Percentiles rank a stretch among this genome's conserved stretches.
Conservation (phyloP, 2,888 invertebrate species). For the Junonia oenone region DNA sequence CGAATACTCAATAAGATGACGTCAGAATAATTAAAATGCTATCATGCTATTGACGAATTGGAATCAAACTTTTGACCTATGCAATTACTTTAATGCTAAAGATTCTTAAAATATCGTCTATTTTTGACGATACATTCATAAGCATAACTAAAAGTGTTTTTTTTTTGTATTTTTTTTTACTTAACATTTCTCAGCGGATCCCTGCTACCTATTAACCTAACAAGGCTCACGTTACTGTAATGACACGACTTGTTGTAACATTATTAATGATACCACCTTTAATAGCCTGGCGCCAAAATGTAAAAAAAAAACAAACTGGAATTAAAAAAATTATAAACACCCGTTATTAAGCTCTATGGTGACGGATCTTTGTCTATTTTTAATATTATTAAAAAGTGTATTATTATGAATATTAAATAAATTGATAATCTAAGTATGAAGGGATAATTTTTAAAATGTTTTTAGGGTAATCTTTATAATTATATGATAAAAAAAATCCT, state of each 20-base stretch:
- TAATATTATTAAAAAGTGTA: background rate
- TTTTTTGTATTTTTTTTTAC: too few relatives aligned
- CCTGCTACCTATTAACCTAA: constrained; percentile 6
- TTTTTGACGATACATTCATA: too few relatives aligned
- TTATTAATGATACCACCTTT: constrained; percentile 23
- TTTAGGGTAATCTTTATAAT: too few relatives aligned
- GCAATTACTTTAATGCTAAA: too few relatives aligned
- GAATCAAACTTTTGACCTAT: too few relatives aligned
- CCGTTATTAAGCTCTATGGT: background rate
- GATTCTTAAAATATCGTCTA: too few relatives aligned
- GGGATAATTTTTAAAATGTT: background rate
- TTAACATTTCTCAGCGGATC: background rate
- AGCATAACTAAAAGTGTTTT: too few relatives aligned
- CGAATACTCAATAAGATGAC: too few relatives aligned
- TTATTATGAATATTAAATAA: background rate
- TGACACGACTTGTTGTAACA: constrained; percentile 15
- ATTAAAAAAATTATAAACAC: background rate
- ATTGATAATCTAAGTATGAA: background rate
- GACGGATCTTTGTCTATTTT: background rate
- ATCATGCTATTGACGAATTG: too few relatives aligned
- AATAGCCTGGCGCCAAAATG: constrained; percentile 4
- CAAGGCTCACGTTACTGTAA: constrained; percentile 14
- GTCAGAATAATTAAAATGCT: too few relatives aligned
- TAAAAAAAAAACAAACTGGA: background rate
- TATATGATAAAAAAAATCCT: too few relatives aligned